A percentile compares a stretch with the other conserved stretches of the same genome.
These are phyloP conservation scores for Vanacampus margaritifer DNA, from an alignment of 2,113 vertebrate species.

Conservation along the genomic window DNA sequence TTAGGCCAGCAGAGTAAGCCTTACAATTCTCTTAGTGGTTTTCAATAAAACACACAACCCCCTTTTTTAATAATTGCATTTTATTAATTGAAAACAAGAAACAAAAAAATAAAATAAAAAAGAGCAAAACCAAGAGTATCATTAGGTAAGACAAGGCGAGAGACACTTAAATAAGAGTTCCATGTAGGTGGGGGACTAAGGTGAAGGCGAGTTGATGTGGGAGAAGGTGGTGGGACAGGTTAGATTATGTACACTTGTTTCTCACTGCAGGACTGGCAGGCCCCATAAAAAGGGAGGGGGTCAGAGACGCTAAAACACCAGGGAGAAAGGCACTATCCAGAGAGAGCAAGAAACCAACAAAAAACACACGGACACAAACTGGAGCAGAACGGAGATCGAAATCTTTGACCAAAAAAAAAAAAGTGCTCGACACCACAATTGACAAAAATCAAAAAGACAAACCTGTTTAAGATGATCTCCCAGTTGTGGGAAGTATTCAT, in stretches of 20 bases:
- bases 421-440: constrained; percentile 62
- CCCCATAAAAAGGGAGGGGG: constrained; percentile 34
- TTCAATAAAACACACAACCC: neutral
- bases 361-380: constrained; percentile 34
- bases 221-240: constrained; percentile 27
- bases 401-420: constrained; percentile 33
- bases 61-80: constrained; percentile 74
- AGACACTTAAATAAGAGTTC: constrained; percentile 75
- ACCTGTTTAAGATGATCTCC: constrained; percentile 43
- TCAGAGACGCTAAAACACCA: constrained; percentile 72
- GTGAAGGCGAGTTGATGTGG: constrained; percentile 38
- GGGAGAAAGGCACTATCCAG: constrained; percentile 81
- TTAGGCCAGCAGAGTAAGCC: too few relatives aligned
- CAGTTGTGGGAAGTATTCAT: constrained; percentile 49
- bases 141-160: constrained; percentile 69
- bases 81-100: constrained; percentile 75
- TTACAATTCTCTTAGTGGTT: neutral
- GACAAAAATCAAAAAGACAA: constrained; percentile 22
- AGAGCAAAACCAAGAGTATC: constrained; percentile 56
- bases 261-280: constrained; percentile 57
- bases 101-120: constrained; percentile 44
- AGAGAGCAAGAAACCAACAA: constrained; percentile 65
- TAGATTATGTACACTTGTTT: constrained; percentile 58
- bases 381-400: constrained; percentile 37
- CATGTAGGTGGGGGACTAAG: constrained; percentile 59